Conservation (phyloP, 2,888 invertebrate genomes). For the Cantharis rustica region DNA sequence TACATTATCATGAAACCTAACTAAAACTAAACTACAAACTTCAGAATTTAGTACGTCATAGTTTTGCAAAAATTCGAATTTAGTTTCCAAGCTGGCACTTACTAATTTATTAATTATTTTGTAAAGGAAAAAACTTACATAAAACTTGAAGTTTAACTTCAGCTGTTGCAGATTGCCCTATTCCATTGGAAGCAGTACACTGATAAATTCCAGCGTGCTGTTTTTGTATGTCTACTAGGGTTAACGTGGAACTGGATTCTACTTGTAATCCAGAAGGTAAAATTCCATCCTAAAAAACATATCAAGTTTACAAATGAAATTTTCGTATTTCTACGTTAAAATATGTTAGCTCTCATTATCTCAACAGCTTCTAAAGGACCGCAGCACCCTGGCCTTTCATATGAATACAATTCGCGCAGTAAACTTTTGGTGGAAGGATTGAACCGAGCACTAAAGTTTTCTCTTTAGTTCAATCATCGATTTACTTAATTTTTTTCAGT, state of each 20-base stretch:
- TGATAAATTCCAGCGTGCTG: constrained; percentile 59
- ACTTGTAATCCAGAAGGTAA: constrained; percentile 54
- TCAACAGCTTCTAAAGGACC: neutral
- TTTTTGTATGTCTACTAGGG: constrained; percentile 52
- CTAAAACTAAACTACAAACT: neutral
- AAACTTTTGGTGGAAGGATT: neutral
- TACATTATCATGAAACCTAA: neutral
- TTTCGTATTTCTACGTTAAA: neutral
- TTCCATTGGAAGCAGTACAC: constrained; percentile 59
- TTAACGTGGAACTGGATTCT: constrained; percentile 53
- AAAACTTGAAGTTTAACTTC: constrained; percentile 54
- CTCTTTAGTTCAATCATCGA: neutral
- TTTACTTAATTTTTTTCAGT: neutral
- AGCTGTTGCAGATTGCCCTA: constrained; percentile 55
- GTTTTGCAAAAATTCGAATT: neutral
- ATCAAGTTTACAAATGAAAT: neutral
- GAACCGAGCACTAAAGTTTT: neutral
- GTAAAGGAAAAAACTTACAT: constrained; percentile 46
- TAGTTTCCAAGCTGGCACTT: neutral
- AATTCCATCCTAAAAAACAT: constrained; percentile 49
- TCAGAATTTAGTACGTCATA: neutral
- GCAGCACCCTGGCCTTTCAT: neutral
- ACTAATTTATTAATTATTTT: neutral
- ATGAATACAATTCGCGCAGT: neutral
- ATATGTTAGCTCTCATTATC: neutral